Base-by-base conservation (phyloP, 2,797 vertebrate species). In the Pogoniulus pusillus region DNA sequence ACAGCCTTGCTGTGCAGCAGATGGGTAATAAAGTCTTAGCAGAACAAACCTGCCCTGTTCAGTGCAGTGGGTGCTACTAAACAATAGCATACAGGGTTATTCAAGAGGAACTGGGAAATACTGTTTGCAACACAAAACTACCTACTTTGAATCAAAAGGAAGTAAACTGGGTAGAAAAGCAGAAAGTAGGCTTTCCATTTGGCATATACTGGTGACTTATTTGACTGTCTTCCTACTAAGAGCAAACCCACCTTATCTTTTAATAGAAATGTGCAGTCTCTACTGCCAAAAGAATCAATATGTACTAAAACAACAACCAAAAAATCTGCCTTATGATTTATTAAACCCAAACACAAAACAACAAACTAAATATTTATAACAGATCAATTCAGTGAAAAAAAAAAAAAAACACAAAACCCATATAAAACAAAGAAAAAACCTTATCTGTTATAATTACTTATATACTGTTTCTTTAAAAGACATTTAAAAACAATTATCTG, bases 21-120 rank as follows among this genome's bases (percentile, higher is more conserved):
- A 96, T 96, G 93, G 94, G 93, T 97, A 96, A 97, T 96, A 95
- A 97, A 96, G 91, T 91, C 83, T 78, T 97, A 95, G 87, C 82
- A 93, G 97, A 96, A 89, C 71, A 94, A 96, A 88, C 93, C 94
- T 95, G 93, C 86, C 90, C 90, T 91, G 43, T 89, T 96, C 93
- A 94, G 86, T 91, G 91, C 96, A 94, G 91, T 30, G 94, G 96
- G 85, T 93, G 92, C 94, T 93, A n/a, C 95, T 94, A 86, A 96
- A 90, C 92, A 96, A 94, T 93, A 91, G 47, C 85, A 19, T 54
- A 62, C 4, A 3, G 58, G 64, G 35, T 57, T 45, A 85, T 69
- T 62, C 82, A 82, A 73, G 71, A 85, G 69, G 75, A 95, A 75
- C 45, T 85, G 73, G 71, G 57, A 93, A 63, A 76, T 91, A 73